Conservation (phyloP, 2,888 invertebrate species). For the Sarcophaga caerulescens region DNA sequence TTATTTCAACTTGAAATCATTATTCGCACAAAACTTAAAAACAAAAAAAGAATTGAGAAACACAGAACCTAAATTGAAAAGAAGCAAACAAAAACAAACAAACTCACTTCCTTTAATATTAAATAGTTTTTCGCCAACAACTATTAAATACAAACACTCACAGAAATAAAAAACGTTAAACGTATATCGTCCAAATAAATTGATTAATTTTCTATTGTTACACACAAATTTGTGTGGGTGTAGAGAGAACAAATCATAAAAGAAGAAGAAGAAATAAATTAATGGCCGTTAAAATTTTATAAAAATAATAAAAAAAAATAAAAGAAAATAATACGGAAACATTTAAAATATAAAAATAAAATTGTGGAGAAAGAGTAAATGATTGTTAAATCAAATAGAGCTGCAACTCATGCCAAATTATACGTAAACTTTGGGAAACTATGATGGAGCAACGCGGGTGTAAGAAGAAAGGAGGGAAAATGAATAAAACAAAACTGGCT, state of each 20-base stretch:
- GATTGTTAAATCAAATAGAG: constrained; percentile 32
- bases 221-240: not conserved
- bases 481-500: not conserved
- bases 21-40: too few relatives aligned
- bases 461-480: not conserved
- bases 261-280: constrained; percentile 17
- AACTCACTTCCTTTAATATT: not conserved
- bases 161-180: not conserved
- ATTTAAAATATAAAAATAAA: not conserved
- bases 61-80: not conserved
- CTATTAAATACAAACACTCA: constrained; percentile 10
- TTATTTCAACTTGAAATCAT: not conserved
- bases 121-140: not conserved
- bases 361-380: constrained; percentile 19
- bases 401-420: constrained; percentile 30
- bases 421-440: not conserved
- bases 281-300: constrained; percentile 27
- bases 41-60: too few relatives aligned
- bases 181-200: too few relatives aligned
- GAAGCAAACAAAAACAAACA: not conserved
- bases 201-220: not conserved
- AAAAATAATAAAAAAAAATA: constrained; percentile 7
- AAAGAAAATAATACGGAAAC: not conserved
- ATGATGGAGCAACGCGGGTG: not conserved
- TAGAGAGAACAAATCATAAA: not conserved